Conservation (phyloP, 2,113 vertebrate genomes). For the Dicaeum eximium region DNA sequence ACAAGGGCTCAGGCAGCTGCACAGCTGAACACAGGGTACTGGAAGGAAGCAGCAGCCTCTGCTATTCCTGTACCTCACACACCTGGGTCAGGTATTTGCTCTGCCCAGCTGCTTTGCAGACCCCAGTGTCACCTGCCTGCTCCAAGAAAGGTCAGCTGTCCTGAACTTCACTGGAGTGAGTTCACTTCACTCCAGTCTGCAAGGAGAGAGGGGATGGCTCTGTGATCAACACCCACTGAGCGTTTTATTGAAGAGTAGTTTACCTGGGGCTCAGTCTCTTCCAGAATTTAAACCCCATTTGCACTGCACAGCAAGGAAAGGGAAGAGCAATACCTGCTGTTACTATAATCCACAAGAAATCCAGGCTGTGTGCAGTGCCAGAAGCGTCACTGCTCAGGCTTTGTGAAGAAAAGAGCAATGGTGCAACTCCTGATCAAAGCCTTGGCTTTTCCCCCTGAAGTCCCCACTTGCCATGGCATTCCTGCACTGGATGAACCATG, state of each 20-base stretch:
- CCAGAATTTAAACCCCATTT: neutral
- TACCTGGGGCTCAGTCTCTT: neutral
- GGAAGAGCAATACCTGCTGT: neutral
- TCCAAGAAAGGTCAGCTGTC: neutral
- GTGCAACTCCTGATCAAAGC: neutral
- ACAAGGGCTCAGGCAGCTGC: neutral
- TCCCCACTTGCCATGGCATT: neutral
- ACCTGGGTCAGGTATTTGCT: fast-evolving
- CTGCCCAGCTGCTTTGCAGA: neutral
- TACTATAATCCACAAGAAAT: neutral
- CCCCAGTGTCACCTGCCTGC: neutral
- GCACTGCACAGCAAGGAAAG: neutral
- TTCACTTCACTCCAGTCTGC: neutral
- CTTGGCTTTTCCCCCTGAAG: neutral
- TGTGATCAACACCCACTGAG: neutral
- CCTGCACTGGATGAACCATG: fast-evolving
- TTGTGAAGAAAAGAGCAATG: fast-evolving
- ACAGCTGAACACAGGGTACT: neutral
- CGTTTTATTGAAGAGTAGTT: neutral
- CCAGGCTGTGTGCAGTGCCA: neutral
- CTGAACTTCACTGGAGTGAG: neutral
- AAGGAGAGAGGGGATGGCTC: neutral
- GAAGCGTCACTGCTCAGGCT: neutral
- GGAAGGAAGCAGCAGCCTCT: neutral
- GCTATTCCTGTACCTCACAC: neutral